These are phyloP conservation scores for Patella ulyssiponensis DNA, from an alignment of 2,888 invertebrate species.

Conservation along the genomic window DNA sequence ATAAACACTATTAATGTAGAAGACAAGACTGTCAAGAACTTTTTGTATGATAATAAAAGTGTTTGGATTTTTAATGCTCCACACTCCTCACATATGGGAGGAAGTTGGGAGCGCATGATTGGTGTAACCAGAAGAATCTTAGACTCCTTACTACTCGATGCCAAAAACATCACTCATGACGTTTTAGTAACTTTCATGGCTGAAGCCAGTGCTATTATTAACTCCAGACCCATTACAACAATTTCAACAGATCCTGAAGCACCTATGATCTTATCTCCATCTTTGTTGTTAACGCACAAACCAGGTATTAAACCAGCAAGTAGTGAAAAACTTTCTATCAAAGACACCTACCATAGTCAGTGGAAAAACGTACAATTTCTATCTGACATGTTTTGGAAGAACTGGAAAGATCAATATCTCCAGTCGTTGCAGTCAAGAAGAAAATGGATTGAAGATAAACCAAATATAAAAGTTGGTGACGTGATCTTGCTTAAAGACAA, in stretches of 20 bases:
- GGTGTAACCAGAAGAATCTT: constrained; percentile 35
- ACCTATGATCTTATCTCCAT: neutral
- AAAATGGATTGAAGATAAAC: neutral
- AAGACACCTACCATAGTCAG: neutral
- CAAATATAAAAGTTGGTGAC: neutral
- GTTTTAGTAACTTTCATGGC: constrained; percentile 36
- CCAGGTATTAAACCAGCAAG: neutral
- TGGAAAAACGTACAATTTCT: neutral
- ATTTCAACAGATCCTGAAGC: neutral
- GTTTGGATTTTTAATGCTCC: constrained; percentile 41
- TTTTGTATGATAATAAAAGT: constrained; percentile 15
- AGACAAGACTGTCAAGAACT: constrained; percentile 6
- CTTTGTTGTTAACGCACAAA: neutral
- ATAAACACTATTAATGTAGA: neutral
- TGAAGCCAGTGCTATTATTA: constrained; percentile 35
- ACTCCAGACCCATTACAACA: constrained; percentile 29
- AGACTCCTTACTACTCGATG: constrained; percentile 32
- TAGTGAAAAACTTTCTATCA: neutral
- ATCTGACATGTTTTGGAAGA: neutral
- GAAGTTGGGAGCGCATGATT: constrained; percentile 38
- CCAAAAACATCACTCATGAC: constrained; percentile 33
- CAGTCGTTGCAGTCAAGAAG: neutral
- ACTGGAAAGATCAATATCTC: neutral
- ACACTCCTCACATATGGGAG: constrained; percentile 40
- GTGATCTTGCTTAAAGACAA: neutral